Evolutionary conservation across 2,888 invertebrate species (phyloP).

Genomic region (Anarsia innoxiella): DNA sequence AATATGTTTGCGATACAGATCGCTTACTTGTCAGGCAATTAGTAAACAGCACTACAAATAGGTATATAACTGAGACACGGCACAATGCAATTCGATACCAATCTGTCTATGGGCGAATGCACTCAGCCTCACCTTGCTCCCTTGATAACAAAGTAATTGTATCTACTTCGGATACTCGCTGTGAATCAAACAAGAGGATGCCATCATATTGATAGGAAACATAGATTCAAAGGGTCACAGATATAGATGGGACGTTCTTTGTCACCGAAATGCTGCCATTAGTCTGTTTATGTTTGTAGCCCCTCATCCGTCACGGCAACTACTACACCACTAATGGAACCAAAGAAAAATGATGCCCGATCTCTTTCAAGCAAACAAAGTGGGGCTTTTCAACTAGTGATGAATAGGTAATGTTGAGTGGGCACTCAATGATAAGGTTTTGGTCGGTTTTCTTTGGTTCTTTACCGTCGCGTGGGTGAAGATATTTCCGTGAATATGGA

Average conservation of each 20-base stretch:
- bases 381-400: slow-evolving; percentile 50
- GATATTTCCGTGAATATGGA: no score
- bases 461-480: no score
- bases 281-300: slow-evolving; percentile 54
- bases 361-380: slow-evolving; percentile 42
- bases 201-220: slow-evolving; percentile 20
- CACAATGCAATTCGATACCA: no score
- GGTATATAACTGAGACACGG: no score
- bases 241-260: slow-evolving; percentile 53
- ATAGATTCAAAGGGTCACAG: slow-evolving; percentile 42
- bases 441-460: no score
- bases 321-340: slow-evolving; percentile 50
- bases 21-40: no score
- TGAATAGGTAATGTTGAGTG: slow-evolving; percentile 52
- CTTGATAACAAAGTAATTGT: no score
- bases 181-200: not conserved
- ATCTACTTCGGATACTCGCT: no score
- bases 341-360: slow-evolving; percentile 52
- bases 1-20: no score
- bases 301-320: slow-evolving; percentile 2
- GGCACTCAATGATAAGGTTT: slow-evolving; percentile 32
- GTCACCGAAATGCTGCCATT: slow-evolving; percentile 50
- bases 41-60: no score
- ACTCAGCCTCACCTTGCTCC: no score
- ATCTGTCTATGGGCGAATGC: no score